Conservation (phyloP, 2,888 invertebrate genomes). For the Pandemis corylana region DNA sequence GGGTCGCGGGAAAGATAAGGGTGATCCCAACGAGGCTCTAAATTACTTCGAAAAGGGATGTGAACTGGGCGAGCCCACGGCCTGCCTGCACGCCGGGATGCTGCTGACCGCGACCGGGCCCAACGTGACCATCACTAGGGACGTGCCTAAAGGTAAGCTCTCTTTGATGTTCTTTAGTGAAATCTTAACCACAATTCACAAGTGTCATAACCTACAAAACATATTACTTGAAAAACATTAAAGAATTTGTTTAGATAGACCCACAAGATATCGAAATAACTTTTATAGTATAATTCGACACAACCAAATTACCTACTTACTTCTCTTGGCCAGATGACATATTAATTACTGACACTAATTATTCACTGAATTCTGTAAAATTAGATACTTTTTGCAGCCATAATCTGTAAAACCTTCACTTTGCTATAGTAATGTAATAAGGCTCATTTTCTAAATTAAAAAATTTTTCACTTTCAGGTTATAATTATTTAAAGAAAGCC, state of each 20-base stretch:
- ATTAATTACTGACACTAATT: no score
- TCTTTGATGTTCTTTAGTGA: background rate
- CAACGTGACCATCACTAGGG: conserved; percentile 79
- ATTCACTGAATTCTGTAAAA: no score
- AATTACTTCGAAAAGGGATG: conserved; percentile 93
- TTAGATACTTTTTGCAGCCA: no score
- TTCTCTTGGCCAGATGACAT: no score
- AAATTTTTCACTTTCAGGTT: conserved; percentile 66
- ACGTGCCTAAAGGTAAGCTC: conserved; percentile 84
- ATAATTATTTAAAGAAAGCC: conserved; percentile 85
- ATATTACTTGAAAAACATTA: no score
- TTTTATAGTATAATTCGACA: no score
- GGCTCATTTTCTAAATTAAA: background rate
- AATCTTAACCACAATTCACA: background rate
- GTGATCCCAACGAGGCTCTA: conserved; percentile 86
- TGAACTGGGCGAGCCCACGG: conserved; percentile 87
- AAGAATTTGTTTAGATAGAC: no score
- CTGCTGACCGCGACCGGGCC: conserved; percentile 87
- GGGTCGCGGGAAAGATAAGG: conserved; percentile 84
- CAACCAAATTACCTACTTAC: no score
- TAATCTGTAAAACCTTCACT: no score
- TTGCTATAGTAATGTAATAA: no score
- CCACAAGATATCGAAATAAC: no score
- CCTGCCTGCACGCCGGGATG: conserved; percentile 91
- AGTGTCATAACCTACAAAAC: background rate